Evolutionary conservation across 2,113 vertebrate species (phyloP), one percentile per base, ranked within the genome.

Genomic region (Atherinomorus stipes): DNA sequence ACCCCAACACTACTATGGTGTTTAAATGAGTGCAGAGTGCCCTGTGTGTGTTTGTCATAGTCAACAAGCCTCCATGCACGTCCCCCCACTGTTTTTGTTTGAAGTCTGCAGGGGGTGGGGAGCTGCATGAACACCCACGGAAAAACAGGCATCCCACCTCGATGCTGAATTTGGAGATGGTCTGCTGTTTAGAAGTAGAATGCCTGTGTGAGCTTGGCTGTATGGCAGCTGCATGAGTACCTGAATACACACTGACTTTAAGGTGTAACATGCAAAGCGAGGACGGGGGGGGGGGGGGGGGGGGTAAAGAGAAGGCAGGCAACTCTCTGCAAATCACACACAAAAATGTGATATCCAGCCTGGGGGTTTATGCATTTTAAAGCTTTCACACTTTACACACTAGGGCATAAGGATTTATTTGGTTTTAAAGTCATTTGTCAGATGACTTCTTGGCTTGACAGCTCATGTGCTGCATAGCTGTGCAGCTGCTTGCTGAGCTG

Each of bases 141-240:
- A 85, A 80, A 81, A 72, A 37, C 62, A 61, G 83, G 64, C 51
- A 75, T 91, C 78, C 80, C 92, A 90, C 90, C 86, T 83, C 66
- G 1, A 19, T 88, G 93, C 75, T 81, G 83, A 92, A 93, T 92
- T 80, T 93, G 71, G 89, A 90, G 85, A 74, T 21, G 28, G 63
- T 23, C 31, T 85, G 90, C 85, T 85, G 90, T 87, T 90, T 88
- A 71, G 77, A 84, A 74, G 64, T 90, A 49, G 58, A 49, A 63
- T 3, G 45, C 42, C 21, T 18, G 77, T 91, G 90, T 76, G 83
- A 90, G 78, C 67, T 60, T 53, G 80, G 71, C 74, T 50, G 81
- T 26, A 6, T 67, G 37, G 23, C 60, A 70, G 61, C 1, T 11
- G 70, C 38, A 65, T 2, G 47, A 67, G 61, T 49, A 40, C 44